Base-by-base conservation (phyloP, 2,888 invertebrate genomes). In the Phengaris alcon region DNA sequence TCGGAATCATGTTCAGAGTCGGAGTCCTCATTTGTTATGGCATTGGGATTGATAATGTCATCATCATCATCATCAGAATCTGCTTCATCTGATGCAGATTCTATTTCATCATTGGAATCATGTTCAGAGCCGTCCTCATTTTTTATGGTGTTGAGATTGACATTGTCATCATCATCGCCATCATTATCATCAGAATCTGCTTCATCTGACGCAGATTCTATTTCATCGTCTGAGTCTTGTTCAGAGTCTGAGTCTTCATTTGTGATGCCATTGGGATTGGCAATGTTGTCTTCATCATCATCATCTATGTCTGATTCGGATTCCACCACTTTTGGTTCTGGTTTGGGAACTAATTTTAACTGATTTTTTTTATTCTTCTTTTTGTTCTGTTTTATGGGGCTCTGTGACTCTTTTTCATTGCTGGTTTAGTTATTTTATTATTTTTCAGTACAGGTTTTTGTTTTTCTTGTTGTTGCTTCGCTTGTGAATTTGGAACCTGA, bases 1-100 rank as follows among this genome's bases (percentile, higher is more conserved):
- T 93, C 93, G 0, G 93, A 93, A 52, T 91, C 93, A 82, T 93
- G 93, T 83, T 93, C 93, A 0, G 93, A 93, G 68, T 91, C 93
- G 4, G 91, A 84, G 78, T 93, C 93, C 83, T 90, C 82, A 59
- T 87, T 83, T n/a, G 93, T 92, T 54, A 93, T 83, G 13, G 93
- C 92, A 80, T 93, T 93, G 4, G 91, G 91, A 79, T 92, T 93
- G 0, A 74, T 35, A 73, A 75, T 46, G 6, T 64, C 22, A 15
- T 59, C 64, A 0, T 64, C 64, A 4, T 52, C 12, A 12, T 52
- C 52, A 52, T 52, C 52, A 10, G 6, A 6, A 10, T 52, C 52
- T 3, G 6, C 52, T 8, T 5, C 52, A 10, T 52, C 52, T 22
- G 22, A 22, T 1, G 6, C 52, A 10, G 22, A 22, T 22, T 52